phyloP scores from a whole-genome alignment of 2,797 vertebrate species.

The Synanceia verrucosa region DNA sequence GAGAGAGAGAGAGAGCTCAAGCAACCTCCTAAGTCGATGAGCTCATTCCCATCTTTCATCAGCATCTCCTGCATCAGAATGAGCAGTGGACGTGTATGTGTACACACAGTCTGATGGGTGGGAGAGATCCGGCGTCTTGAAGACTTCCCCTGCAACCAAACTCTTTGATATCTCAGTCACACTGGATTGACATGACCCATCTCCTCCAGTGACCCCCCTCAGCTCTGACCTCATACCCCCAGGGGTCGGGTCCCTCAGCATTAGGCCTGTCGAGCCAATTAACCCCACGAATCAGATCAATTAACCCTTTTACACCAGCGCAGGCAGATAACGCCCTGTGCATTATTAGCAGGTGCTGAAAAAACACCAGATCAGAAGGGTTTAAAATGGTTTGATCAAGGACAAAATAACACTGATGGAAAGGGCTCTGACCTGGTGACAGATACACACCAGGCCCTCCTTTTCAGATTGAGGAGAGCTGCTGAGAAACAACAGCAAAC shows the following conservation, averaged over 20 bases:
- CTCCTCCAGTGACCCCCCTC: constrained; percentile 22
- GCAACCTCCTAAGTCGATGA: constrained; percentile 54
- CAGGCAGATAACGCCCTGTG: constrained; percentile 10
- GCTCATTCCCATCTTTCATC: constrained; percentile 67
- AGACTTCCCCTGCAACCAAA: constrained; percentile 11
- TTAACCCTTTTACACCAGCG: constrained; percentile 45
- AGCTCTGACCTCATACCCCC: constrained; percentile 27
- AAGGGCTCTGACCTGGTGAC: constrained; percentile 23
- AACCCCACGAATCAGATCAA: constrained; percentile 57
- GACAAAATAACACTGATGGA: constrained; percentile 5
- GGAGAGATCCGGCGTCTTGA: constrained; percentile 1
- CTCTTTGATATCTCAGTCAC: constrained; percentile 45
- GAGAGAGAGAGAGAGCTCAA: constrained; percentile 38
- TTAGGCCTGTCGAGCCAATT: constrained; percentile 54
- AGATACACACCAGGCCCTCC: background rate
- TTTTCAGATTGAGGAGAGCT: background rate
- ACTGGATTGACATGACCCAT: constrained; percentile 17
- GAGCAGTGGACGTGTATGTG: constrained; percentile 43
- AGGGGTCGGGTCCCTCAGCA: constrained; percentile 20
- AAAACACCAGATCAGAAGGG: constrained; percentile 10
- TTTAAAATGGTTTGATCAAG: constrained; percentile 25
- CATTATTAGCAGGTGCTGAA: constrained; percentile 42
- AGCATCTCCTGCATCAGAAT: constrained; percentile 64
- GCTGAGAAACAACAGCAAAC: background rate
- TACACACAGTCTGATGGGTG: constrained; percentile 10